Conservation (phyloP, 37 sponge, comb jelly and placozoan species). For the Cliona cf. orientalis region DNA sequence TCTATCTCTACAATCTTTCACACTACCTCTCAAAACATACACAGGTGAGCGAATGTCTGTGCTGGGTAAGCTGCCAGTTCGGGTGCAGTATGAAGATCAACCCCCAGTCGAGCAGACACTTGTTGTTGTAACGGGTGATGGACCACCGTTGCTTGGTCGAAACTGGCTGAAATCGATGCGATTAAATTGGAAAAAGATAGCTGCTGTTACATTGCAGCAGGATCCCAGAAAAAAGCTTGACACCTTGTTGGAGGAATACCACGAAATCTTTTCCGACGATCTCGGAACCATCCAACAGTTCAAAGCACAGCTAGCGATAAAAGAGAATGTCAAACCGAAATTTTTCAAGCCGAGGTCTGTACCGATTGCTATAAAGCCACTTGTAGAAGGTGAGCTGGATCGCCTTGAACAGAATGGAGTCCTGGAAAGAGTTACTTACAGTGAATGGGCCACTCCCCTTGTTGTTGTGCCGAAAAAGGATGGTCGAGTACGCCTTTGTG, state of each 20-base stretch:
- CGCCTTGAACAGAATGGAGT: neutral
- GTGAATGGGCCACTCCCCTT: constrained; percentile 55
- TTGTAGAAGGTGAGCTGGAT: constrained; percentile 4
- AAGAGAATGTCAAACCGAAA: neutral
- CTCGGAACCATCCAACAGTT: neutral
- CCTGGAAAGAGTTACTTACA: constrained; percentile 16
- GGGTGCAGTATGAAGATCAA: too few species aligned
- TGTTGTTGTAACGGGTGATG: neutral
- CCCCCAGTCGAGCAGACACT: too few species aligned
- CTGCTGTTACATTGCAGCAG: neutral
- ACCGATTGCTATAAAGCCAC: neutral
- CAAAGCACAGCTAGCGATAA: neutral
- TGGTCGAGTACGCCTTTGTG: constrained; percentile 29
- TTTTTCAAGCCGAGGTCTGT: constrained; percentile 1
- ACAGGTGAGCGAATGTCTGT: too few species aligned
- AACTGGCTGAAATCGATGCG: constrained; percentile 2
- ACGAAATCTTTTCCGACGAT: constrained; percentile 11
- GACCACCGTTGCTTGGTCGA: constrained; percentile 3
- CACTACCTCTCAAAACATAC: too few species aligned
- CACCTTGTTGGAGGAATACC: neutral
- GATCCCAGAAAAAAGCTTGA: neutral
- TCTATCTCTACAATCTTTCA: too few species aligned
- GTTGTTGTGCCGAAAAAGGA: constrained; percentile 51
- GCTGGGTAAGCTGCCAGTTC: too few species aligned
- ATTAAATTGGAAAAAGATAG: neutral